A percentile compares a stretch with the other conserved stretches of the same genome.
These are phyloP conservation scores for Dipodomys spectabilis DNA, from an alignment of 2,113 vertebrate genomes.

Conservation along the genomic window DNA sequence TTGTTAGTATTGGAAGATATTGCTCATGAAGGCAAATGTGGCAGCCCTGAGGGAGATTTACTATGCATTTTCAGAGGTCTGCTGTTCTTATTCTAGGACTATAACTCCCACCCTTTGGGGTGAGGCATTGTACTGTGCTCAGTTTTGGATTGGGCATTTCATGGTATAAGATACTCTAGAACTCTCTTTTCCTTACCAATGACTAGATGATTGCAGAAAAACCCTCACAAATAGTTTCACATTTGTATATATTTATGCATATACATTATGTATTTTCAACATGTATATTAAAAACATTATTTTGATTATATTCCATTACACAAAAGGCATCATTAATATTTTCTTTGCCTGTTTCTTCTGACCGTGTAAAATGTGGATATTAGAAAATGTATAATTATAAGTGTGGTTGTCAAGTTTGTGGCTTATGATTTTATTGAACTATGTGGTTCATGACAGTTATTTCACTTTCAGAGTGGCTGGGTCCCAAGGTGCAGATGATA, in stretches of 20 bases:
- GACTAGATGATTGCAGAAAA: not conserved
- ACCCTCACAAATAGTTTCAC: not conserved
- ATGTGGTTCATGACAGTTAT: not conserved
- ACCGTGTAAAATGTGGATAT: not conserved
- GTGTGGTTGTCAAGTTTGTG: not conserved
- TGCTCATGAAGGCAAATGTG: not conserved
- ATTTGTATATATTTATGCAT: not conserved
- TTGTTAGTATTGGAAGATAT: not conserved
- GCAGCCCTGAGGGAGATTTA: not conserved
- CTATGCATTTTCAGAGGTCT: not conserved
- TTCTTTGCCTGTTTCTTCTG: conserved; percentile 7
- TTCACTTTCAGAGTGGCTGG: not conserved
- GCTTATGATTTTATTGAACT: not conserved
- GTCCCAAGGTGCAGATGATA: not conserved
- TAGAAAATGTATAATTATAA: not conserved
- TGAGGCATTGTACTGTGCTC: not conserved
- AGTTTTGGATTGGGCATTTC: not conserved
- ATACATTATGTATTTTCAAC: no score
- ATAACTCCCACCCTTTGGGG: not conserved
- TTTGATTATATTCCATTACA: not conserved
- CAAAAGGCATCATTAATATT: conserved; percentile 26
- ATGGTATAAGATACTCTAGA: not conserved
- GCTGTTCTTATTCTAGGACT: not conserved
- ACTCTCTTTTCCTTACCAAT: not conserved
- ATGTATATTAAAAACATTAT: not conserved